A percentile compares a stretch with the other conserved stretches of the same genome.
Evolutionary conservation across 2,888 invertebrate genomes (phyloP).

Genomic region (Germaria angustata): DNA sequence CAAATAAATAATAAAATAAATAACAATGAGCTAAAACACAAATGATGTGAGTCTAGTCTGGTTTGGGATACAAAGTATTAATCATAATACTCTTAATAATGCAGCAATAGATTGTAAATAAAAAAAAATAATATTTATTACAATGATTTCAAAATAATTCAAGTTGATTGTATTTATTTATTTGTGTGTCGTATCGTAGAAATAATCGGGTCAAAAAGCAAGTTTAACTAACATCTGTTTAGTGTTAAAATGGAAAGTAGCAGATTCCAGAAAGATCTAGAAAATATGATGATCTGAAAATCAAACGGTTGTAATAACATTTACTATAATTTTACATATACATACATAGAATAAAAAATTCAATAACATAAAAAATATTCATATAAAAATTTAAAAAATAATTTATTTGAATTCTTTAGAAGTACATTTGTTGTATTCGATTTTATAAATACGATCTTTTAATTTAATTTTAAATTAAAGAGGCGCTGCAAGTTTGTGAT

Average conservation of each 20-base stretch:
- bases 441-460: no score
- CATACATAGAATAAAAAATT: no score
- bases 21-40: neutral
- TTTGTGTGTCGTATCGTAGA: constrained; percentile 2
- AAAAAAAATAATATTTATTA: constrained; percentile 14
- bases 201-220: constrained; percentile 22
- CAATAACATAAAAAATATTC: no score
- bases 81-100: neutral
- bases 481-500: no score
- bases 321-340: no score
- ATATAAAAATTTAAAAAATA: no score
- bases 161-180: constrained; percentile 25
- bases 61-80: constrained; percentile 9
- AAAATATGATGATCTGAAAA: no score
- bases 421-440: no score
- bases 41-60: constrained; percentile 16
- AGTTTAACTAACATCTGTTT: constrained; percentile 47
- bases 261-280: neutral
- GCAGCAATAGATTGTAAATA: neutral
- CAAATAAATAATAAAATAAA: constrained; percentile 10
- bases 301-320: no score
- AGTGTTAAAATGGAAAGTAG: neutral
- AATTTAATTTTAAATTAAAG: no score
- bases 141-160: constrained; percentile 18
- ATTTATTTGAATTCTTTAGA: no score